A percentile compares a stretch with the other conserved stretches of the same genome.
These are phyloP conservation scores for Drosophila novamexicana DNA, from an alignment of 1,140 invertebrate genomes.

Conservation along the genomic window DNA sequence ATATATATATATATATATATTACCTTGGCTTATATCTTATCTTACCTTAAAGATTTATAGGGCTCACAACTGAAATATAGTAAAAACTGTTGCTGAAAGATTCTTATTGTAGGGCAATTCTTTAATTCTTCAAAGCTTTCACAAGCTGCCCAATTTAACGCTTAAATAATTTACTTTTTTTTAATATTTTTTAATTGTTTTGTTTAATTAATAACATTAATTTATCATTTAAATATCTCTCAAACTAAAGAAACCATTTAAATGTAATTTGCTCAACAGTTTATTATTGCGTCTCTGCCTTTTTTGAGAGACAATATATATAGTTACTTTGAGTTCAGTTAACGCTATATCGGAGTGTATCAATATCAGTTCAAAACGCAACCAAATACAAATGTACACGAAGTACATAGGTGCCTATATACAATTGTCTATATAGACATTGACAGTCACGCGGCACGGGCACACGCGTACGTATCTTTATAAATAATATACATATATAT, in stretches of 20 bases:
- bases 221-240: too few species aligned
- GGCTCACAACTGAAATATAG: too few species aligned
- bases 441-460: conserved; percentile 15
- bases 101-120: too few species aligned
- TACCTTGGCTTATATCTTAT: too few species aligned
- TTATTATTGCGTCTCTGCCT: conserved; percentile 34
- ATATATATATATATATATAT: too few species aligned
- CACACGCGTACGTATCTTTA: not conserved
- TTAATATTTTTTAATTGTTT: not conserved
- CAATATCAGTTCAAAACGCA: conserved; percentile 72
- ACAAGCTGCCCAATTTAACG: too few species aligned
- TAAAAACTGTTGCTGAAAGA: too few species aligned
- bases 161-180: not conserved
- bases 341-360: conserved; percentile 44
- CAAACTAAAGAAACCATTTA: conserved; percentile 7
- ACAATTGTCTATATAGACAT: conserved; percentile 3
- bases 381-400: conserved; percentile 33
- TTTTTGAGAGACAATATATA: conserved; percentile 13
- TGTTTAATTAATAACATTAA: not conserved
- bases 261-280: conserved; percentile 24
- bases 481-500: not conserved
- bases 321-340: conserved; percentile 32
- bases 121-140: too few species aligned
- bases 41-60: too few species aligned
- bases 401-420: not conserved